Percentiles rank a stretch among this genome's conserved stretches.
Conservation (phyloP, 2,113 vertebrate genomes). For the Arothron firmamentum region DNA sequence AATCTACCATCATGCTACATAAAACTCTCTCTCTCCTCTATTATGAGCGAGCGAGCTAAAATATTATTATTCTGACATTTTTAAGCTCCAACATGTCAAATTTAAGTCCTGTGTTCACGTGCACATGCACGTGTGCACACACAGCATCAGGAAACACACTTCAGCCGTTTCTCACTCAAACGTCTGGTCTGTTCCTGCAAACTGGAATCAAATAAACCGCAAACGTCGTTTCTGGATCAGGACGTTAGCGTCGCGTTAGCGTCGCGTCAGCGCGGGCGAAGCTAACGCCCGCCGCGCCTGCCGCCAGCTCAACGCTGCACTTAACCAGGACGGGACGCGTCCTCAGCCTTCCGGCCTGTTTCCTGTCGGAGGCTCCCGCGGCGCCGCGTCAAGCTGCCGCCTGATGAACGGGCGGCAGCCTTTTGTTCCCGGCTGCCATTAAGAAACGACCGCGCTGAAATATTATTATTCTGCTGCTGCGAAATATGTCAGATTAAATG, state of each 20-base stretch:
- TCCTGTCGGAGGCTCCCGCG: slow-evolving; percentile 36
- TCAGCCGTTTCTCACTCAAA: slow-evolving; percentile 7
- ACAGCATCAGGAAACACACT: slow-evolving; percentile 31
- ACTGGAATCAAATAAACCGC: background rate
- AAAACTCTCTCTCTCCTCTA: slow-evolving; percentile 29
- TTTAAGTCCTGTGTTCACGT: slow-evolving; percentile 25
- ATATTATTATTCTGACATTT: slow-evolving; percentile 57
- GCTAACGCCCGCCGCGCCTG: too few relatives aligned
- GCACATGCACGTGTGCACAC: slow-evolving; percentile 15
- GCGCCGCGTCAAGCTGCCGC: slow-evolving; percentile 60
- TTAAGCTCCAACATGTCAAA: slow-evolving; percentile 47
- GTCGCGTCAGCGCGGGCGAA: too few relatives aligned
- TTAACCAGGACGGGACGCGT: too few relatives aligned
- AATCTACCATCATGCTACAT: slow-evolving; percentile 51
- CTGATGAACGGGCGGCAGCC: slow-evolving; percentile 45
- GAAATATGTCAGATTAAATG: slow-evolving; percentile 70
- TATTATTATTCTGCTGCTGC: slow-evolving; percentile 65
- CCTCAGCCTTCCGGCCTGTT: too few relatives aligned
- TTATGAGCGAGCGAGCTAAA: slow-evolving; percentile 47
- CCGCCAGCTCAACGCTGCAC: too few relatives aligned
- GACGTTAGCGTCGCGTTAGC: too few relatives aligned
- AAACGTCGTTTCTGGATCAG: background rate
- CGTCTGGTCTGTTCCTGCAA: background rate
- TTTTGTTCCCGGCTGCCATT: slow-evolving; percentile 55
- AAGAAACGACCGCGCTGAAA: slow-evolving; percentile 53